phyloP scores from a whole-genome alignment of 2,797 vertebrate species.

The Emydoidea blandingii region DNA sequence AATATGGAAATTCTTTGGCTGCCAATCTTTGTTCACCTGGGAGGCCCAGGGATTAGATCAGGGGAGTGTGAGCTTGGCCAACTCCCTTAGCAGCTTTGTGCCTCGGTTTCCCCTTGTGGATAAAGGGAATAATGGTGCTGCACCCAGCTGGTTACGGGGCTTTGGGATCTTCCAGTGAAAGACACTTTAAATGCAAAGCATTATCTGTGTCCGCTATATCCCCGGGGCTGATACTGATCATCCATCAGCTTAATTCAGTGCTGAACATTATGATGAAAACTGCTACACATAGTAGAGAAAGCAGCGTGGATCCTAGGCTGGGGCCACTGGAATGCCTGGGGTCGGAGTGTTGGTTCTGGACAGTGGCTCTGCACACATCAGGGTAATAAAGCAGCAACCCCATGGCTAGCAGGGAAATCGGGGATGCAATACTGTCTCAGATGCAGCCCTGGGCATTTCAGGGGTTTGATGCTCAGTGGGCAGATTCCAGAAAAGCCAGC shows the following conservation, averaged over 20 bases:
- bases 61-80: neutral
- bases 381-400: neutral
- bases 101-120: neutral
- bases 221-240: neutral
- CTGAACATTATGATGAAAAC: neutral
- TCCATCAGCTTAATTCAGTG: neutral
- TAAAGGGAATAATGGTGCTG: neutral
- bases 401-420: neutral
- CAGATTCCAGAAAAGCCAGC: neutral
- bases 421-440: neutral
- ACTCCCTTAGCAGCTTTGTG: neutral
- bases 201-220: neutral
- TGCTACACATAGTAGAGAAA: neutral
- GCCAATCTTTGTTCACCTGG: neutral
- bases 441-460: rapidly evolving
- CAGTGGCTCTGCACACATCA: too few species aligned
- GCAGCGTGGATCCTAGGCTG: neutral
- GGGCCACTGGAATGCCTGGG: neutral
- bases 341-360: neutral
- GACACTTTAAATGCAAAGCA: neutral
- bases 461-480: rapidly evolving
- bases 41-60: neutral
- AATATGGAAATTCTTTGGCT: neutral
- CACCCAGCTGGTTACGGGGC: neutral
- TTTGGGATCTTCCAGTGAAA: neutral